phyloP scores from a whole-genome alignment of 92 coral and sea anemone species.

The Epizoanthus rinbou region DNA sequence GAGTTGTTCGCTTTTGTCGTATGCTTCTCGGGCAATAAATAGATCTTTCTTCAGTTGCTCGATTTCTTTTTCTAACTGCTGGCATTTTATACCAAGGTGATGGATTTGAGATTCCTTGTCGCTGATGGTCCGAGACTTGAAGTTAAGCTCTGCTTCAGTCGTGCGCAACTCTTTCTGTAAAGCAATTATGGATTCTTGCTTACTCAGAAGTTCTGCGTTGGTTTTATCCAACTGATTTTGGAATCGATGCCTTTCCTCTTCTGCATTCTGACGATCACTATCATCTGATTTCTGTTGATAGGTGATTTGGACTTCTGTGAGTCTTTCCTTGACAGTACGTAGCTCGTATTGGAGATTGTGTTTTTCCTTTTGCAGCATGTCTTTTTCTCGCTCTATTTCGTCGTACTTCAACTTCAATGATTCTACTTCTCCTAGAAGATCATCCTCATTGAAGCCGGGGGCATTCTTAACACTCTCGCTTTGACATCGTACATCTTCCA shows the following conservation, averaged over 20 bases:
- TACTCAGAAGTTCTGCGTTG: slow-evolving; percentile 77
- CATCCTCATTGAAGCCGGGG: slow-evolving; percentile 55
- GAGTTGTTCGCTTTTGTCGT: slow-evolving; percentile 64
- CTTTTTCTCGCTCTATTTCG: slow-evolving; percentile 72
- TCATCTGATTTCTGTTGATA: slow-evolving; percentile 83
- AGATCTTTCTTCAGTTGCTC: slow-evolving; percentile 86
- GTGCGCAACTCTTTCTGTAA: slow-evolving; percentile 85
- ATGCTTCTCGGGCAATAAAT: slow-evolving; percentile 70
- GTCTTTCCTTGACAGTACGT: slow-evolving; percentile 60
- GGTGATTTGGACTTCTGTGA: slow-evolving; percentile 73
- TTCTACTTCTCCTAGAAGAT: slow-evolving; percentile 79
- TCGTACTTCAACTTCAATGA: slow-evolving; percentile 73
- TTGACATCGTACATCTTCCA: slow-evolving; percentile 58
- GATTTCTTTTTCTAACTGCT: slow-evolving; percentile 80
- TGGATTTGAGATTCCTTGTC: slow-evolving; percentile 84
- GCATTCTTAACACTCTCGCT: slow-evolving; percentile 59
- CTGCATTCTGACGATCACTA: slow-evolving; percentile 70
- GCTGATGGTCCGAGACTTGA: slow-evolving; percentile 73
- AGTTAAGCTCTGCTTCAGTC: slow-evolving; percentile 67
- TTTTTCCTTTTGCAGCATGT: slow-evolving; percentile 65
- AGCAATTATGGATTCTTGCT: slow-evolving; percentile 82
- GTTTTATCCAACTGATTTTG: slow-evolving; percentile 88
- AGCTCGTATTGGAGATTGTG: slow-evolving; percentile 73
- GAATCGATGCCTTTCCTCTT: slow-evolving; percentile 64
- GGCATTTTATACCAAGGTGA: slow-evolving; percentile 69